Conservation (phyloP, 2,113 vertebrate genomes). For the Acanthochromis polyacanthus region DNA sequence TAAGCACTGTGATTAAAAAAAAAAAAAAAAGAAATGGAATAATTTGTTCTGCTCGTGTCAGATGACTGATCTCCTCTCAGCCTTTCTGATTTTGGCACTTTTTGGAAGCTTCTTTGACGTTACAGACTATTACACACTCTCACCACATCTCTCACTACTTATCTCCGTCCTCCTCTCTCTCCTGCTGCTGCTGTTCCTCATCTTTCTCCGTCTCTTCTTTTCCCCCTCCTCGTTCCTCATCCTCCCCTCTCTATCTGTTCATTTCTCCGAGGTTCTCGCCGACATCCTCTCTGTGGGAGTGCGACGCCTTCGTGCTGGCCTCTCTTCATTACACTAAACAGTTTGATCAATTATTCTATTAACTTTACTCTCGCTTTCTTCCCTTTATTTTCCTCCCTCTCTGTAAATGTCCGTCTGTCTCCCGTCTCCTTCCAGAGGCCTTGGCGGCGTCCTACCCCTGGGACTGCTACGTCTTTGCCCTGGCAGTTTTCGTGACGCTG, state of each 20-base stretch:
- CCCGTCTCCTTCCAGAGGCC: conserved; percentile 71
- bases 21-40: neutral
- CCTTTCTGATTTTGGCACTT: neutral
- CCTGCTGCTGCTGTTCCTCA: conserved; percentile 14
- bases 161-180: conserved; percentile 28
- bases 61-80: neutral
- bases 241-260: conserved; percentile 30
- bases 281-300: conserved; percentile 64
- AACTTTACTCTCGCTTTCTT: conserved; percentile 16
- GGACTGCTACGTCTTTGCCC: conserved; percentile 84
- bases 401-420: neutral
- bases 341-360: conserved; percentile 50
- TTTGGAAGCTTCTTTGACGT: neutral
- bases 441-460: conserved; percentile 80
- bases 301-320: conserved; percentile 40
- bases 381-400: neutral
- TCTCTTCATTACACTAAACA: conserved; percentile 45
- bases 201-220: neutral
- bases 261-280: conserved; percentile 31
- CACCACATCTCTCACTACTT: conserved; percentile 1
- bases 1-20: neutral
- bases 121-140: neutral
- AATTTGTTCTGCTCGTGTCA: neutral
- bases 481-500: conserved; percentile 84
- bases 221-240: neutral